These are phyloP conservation scores for Schlechtendalia chinensis DNA, from an alignment of 1,140 invertebrate species.

Conservation along the genomic window DNA sequence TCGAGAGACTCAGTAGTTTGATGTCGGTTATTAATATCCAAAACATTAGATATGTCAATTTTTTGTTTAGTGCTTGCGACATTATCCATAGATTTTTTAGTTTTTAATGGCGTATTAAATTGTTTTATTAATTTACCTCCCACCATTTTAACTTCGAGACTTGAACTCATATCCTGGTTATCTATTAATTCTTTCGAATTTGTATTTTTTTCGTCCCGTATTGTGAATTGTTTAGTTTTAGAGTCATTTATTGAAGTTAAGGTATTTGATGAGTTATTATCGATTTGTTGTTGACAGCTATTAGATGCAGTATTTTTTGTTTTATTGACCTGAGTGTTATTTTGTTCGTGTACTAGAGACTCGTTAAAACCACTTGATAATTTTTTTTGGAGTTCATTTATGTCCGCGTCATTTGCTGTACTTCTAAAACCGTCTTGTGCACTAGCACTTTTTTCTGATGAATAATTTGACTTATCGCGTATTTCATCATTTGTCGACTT, in stretches of 20 bases:
- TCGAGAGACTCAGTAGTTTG: background rate
- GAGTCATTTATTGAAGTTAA: background rate
- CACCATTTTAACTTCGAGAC: conserved; percentile 15
- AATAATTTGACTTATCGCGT: background rate
- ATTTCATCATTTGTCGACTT: background rate
- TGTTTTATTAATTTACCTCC: conserved; percentile 46
- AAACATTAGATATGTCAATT: background rate
- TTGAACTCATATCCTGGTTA: background rate
- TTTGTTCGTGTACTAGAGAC: no score
- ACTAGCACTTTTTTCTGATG: background rate
- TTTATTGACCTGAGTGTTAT: no score
- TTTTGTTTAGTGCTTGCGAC: background rate
- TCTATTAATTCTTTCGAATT: background rate
- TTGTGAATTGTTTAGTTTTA: background rate
- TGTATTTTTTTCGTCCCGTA: background rate
- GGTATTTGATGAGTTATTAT: background rate
- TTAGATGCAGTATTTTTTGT: background rate
- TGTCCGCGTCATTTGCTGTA: background rate
- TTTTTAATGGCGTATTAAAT: background rate
- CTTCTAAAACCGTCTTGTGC: background rate
- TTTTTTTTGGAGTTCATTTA: background rate
- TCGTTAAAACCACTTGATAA: background rate
- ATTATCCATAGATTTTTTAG: background rate
- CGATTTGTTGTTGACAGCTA: background rate
- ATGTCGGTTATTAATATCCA: background rate